Evolutionary conservation across 2,888 invertebrate species (phyloP).

Genomic region (Fissipunctia ypsillon): DNA sequence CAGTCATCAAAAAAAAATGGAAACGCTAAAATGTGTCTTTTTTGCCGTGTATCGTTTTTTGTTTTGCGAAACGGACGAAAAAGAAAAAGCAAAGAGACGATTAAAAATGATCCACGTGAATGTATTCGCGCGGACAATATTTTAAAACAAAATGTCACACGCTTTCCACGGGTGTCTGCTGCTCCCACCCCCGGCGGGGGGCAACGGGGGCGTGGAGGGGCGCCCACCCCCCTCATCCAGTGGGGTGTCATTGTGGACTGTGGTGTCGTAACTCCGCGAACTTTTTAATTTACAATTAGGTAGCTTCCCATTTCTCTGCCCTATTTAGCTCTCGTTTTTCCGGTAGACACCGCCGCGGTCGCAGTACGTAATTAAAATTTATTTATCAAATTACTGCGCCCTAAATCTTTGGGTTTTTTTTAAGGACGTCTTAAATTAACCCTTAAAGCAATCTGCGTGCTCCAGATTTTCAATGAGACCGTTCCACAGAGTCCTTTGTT

Average conservation of each 20-base stretch:
- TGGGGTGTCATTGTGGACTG: slow-evolving; percentile 90
- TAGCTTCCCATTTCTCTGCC: slow-evolving; percentile 91
- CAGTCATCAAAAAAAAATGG: slow-evolving; percentile 60
- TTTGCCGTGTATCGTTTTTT: slow-evolving; percentile 58
- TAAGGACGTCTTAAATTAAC: slow-evolving; percentile 58
- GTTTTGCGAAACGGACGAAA: slow-evolving; percentile 71
- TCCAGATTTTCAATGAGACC: slow-evolving; percentile 39
- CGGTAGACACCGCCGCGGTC: slow-evolving; percentile 83
- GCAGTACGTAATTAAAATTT: slow-evolving; percentile 88
- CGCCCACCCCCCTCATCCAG: slow-evolving; percentile 74
- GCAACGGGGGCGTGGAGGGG: slow-evolving; percentile 65
- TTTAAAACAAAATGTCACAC: slow-evolving; percentile 91
- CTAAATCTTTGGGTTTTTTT: slow-evolving; percentile 77
- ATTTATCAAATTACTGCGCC: slow-evolving; percentile 85
- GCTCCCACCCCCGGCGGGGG: slow-evolving; percentile 75
- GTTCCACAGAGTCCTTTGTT: slow-evolving; percentile 28
- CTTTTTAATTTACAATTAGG: slow-evolving; percentile 91
- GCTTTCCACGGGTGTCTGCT: slow-evolving; percentile 88
- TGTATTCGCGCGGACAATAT: slow-evolving; percentile 90
- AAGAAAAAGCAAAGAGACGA: slow-evolving; percentile 83
- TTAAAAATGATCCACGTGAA: slow-evolving; percentile 89
- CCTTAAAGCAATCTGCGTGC: slow-evolving; percentile 39
- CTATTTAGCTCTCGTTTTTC: slow-evolving; percentile 90
- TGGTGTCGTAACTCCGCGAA: slow-evolving; percentile 91
- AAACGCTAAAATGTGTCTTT: slow-evolving; percentile 65